phyloP scores from a whole-genome alignment of 1,140 invertebrate genomes.

The Ptiloglossa arizonensis region DNA sequence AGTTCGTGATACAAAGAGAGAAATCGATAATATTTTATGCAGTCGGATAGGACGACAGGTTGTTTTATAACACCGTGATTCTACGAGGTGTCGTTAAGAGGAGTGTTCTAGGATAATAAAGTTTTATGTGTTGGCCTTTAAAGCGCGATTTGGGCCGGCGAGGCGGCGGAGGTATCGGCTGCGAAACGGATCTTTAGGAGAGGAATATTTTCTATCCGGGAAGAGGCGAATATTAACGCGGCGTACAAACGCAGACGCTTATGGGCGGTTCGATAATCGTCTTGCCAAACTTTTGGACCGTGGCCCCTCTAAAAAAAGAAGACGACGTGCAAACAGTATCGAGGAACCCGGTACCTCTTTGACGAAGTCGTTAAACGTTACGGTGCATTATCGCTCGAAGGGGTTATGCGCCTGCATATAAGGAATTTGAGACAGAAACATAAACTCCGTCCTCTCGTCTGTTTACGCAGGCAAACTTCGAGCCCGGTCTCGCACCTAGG shows the following conservation, averaged over 20 bases:
- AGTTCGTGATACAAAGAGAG: neutral
- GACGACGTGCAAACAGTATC: slow-evolving; percentile 50
- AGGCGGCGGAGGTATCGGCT: too few relatives aligned
- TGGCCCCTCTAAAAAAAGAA: slow-evolving; percentile 59
- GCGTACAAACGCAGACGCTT: slow-evolving; percentile 53
- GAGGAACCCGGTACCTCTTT: slow-evolving; percentile 56
- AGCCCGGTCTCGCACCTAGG: slow-evolving; percentile 81
- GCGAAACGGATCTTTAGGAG: slow-evolving; percentile 28
- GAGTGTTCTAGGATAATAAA: slow-evolving; percentile 11
- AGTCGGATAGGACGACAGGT: neutral
- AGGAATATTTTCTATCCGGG: slow-evolving; percentile 39
- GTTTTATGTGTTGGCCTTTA: slow-evolving; percentile 12
- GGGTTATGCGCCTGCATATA: slow-evolving; percentile 65
- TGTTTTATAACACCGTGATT: neutral
- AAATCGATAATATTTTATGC: neutral
- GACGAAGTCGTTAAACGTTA: slow-evolving; percentile 71
- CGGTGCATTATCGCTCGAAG: slow-evolving; percentile 65
- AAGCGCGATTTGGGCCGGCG: slow-evolving; percentile 15
- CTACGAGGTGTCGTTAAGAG: neutral
- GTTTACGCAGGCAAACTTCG: slow-evolving; percentile 76
- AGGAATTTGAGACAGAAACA: slow-evolving; percentile 79
- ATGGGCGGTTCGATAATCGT: slow-evolving; percentile 62
- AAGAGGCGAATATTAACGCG: slow-evolving; percentile 41
- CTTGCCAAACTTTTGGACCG: slow-evolving; percentile 67
- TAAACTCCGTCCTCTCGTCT: slow-evolving; percentile 71